These are phyloP conservation scores for Staurois parvus DNA, from an alignment of 2,797 vertebrate genomes.

Conservation along the genomic window DNA sequence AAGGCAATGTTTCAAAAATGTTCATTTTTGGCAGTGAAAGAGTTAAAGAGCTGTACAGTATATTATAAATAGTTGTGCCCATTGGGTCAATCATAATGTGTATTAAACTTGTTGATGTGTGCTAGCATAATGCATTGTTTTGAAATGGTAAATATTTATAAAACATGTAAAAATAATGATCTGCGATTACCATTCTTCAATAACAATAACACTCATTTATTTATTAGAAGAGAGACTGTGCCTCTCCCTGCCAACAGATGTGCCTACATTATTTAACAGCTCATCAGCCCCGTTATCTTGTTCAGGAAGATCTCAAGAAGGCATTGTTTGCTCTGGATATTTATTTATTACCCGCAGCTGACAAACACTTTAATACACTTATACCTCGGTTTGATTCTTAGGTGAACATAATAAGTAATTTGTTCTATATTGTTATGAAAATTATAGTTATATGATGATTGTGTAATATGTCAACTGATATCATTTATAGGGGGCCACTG, in stretches of 20 bases:
- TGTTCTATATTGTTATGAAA: background rate
- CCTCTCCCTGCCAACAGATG: conserved; percentile 26
- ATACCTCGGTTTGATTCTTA: conserved; percentile 11
- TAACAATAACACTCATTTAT: conserved; percentile 51
- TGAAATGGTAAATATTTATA: conserved; percentile 37
- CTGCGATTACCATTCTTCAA: conserved; percentile 32
- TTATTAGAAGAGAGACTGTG: conserved; percentile 34
- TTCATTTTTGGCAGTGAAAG: background rate
- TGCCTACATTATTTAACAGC: conserved; percentile 52
- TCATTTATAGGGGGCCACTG: background rate
- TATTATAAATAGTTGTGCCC: background rate
- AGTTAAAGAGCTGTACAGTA: background rate
- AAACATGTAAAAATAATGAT: conserved; percentile 49
- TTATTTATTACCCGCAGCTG: background rate
- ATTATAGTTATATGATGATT: background rate
- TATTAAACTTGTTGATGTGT: background rate
- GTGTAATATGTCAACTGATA: background rate
- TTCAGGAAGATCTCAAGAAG: conserved; percentile 3
- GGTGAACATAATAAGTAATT: conserved; percentile 1
- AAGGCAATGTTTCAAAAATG: background rate
- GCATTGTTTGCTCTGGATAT: background rate
- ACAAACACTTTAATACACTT: conserved; percentile 8
- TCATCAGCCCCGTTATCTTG: conserved; percentile 40
- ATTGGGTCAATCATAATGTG: background rate
- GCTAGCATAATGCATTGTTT: background rate